Evolutionary conservation across 2,113 vertebrate species (phyloP).

Genomic region (Gobio gobio): DNA sequence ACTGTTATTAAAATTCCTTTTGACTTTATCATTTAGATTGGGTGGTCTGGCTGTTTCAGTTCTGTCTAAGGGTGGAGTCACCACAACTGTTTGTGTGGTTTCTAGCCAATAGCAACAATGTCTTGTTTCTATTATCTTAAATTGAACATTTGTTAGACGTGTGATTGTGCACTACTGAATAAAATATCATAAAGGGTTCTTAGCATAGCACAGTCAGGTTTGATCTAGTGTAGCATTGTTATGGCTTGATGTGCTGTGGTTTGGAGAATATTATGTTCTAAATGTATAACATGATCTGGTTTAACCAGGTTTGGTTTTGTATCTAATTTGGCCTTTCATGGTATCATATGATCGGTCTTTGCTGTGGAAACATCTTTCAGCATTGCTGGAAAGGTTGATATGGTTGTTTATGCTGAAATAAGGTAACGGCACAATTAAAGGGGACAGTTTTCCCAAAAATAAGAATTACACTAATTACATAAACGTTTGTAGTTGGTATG

Average conservation of each 20-base stretch:
- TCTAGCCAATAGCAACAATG: conserved; percentile 23
- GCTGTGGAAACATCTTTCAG: background rate
- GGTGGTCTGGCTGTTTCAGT: conserved; percentile 9
- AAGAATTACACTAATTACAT: background rate
- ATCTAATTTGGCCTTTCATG: conserved; percentile 7
- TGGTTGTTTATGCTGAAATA: background rate
- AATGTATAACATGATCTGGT: conserved; percentile 13
- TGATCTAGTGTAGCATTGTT: background rate
- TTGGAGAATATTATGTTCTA: background rate
- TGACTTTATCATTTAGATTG: background rate
- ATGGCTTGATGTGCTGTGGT: background rate
- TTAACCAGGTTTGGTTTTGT: conserved; percentile 19
- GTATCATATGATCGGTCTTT: background rate
- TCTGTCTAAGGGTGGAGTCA: conserved; percentile 15
- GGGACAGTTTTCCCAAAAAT: background rate
- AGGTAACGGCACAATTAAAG: background rate
- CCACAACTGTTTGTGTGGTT: conserved; percentile 22
- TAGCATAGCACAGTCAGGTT: background rate
- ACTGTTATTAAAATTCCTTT: background rate
- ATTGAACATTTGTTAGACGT: conserved; percentile 28
- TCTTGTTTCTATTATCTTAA: conserved; percentile 10
- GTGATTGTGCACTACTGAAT: conserved; percentile 5
- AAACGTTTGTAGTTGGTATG: background rate
- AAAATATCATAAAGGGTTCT: background rate
- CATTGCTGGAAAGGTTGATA: background rate